Base-by-base conservation (phyloP, 2,797 vertebrate genomes). In the Lagodon rhomboides region DNA sequence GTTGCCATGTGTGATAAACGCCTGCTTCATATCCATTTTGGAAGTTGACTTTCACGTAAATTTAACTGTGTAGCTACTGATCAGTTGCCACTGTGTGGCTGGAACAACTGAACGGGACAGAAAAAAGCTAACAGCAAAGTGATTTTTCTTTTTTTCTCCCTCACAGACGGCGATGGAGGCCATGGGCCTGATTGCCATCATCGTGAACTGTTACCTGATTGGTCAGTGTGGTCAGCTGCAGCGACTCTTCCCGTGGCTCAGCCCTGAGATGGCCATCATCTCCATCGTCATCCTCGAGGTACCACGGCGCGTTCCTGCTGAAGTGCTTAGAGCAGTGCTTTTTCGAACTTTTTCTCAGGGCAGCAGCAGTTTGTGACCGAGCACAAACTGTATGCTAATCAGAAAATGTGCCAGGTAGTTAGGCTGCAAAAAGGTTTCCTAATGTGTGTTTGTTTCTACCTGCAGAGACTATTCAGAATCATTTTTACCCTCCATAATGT, bases 141-240 rank as follows among this genome's bases (percentile, higher is more conserved):
- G 50, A 41, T 59, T 4, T 11, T 38, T 53, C 1, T 16, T 20
- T 25, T 34, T n/a, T 27, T 6, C 4, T 46, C 16, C 4, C 46
- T 54, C 46, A 30, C 83, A 99, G 98, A 97, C 97, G 78, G 98
- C 96, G 23, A 99, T 99, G 98, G 98, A 99, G 89, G 97, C 93
- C 64, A 98, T 99, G 98, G 98, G 98, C 0, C 94, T 99, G 51
- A 91, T 99, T 71, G 98, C 97, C 71, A 99, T 99, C 76, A 96
- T 99, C 64, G 97, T 99, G 55, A 99, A 99, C 90, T 99, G 98
- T 85, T 99, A 98, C 94, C 95, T 99, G 94, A 98, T 99, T 47
- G 97, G 98, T 61, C 98, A 99, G 90, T 99, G 98, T 0, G 98
- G 98, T 61, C 98, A 99, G 93, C 96, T 99, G 9, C 98, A 98